These are phyloP conservation scores for Sebastes schlegelii DNA, from an alignment of 2,113 vertebrate genomes.

Conservation along the genomic window DNA sequence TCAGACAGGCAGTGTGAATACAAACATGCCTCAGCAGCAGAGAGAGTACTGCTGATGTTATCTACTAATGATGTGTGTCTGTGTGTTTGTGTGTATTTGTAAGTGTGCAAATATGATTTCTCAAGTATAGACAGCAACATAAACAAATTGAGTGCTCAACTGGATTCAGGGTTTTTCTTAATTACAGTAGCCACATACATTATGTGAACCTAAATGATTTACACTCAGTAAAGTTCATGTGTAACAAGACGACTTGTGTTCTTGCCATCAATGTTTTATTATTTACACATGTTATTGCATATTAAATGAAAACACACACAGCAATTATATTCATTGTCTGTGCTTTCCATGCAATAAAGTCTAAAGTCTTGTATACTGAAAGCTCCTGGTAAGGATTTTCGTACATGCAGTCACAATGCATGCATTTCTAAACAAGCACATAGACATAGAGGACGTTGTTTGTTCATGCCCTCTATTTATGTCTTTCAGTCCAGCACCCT, in stretches of 20 bases:
- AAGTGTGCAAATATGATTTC: not conserved
- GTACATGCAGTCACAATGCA: not conserved
- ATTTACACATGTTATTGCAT: not conserved
- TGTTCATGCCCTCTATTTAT: constrained; percentile 8
- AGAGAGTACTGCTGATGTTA: constrained; percentile 32
- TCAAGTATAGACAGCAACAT: constrained; percentile 30
- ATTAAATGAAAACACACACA: not conserved
- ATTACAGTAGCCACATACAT: constrained; percentile 1
- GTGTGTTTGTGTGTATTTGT: not conserved
- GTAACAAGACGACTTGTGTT: not conserved
- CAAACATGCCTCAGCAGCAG: constrained; percentile 40
- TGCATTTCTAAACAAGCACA: not conserved
- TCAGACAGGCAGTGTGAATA: constrained; percentile 35
- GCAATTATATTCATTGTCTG: not conserved
- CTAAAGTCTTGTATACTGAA: not conserved
- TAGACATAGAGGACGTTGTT: not conserved
- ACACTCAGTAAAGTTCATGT: not conserved
- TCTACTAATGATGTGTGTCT: constrained; percentile 26
- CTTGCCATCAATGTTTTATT: constrained; percentile 5
- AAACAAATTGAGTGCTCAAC: constrained; percentile 23
- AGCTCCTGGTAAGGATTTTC: not conserved
- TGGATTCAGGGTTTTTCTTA: constrained; percentile 9
- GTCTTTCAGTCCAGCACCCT: not conserved
- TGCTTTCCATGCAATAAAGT: not conserved
- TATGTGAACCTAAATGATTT: not conserved